phyloP scores from a whole-genome alignment of 2,888 invertebrate species.

The Zygaena filipendulae region DNA sequence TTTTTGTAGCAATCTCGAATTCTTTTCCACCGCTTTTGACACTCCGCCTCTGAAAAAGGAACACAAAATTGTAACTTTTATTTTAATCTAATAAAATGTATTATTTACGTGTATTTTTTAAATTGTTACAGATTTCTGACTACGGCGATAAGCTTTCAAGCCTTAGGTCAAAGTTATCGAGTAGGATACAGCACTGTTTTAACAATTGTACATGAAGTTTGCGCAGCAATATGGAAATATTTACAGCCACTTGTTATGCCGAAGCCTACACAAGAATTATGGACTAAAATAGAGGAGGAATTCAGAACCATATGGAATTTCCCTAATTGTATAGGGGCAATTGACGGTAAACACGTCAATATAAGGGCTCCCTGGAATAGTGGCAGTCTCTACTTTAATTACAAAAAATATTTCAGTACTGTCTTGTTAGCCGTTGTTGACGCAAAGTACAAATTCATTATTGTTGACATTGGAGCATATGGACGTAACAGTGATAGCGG shows the following conservation, averaged over 20 bases:
- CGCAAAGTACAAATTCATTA: conserved; percentile 15
- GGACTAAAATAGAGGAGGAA: conserved; percentile 10
- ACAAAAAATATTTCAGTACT: conserved; percentile 15
- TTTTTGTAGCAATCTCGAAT: conserved; percentile 14
- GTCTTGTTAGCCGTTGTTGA: conserved; percentile 15
- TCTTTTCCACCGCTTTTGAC: too few species aligned
- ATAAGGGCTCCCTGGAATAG: too few species aligned
- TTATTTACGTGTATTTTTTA: conserved; percentile 3
- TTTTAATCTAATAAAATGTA: conserved; percentile 2
- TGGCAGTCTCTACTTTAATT: too few species aligned
- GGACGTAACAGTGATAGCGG: conserved; percentile 12
- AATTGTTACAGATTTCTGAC: conserved; percentile 14
- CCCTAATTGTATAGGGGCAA: conserved; percentile 16
- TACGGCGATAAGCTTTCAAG: conserved; percentile 12
- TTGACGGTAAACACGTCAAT: too few species aligned
- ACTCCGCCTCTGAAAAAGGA: conserved; percentile 14
- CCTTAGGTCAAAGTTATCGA: conserved; percentile 11
- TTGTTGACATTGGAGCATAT: conserved; percentile 15
- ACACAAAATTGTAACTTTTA: conserved; percentile 7
- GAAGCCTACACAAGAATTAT: conserved; percentile 12
- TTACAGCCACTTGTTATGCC: conserved; percentile 13
- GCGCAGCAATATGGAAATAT: conserved; percentile 12
- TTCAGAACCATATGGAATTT: conserved; percentile 15
- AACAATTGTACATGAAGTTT: conserved; percentile 13
- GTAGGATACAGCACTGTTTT: conserved; percentile 14